Evolutionary conservation across 2,797 vertebrate species (phyloP), one percentile per base, ranked within the genome.

Genomic region (Lutjanus campechanus): DNA sequence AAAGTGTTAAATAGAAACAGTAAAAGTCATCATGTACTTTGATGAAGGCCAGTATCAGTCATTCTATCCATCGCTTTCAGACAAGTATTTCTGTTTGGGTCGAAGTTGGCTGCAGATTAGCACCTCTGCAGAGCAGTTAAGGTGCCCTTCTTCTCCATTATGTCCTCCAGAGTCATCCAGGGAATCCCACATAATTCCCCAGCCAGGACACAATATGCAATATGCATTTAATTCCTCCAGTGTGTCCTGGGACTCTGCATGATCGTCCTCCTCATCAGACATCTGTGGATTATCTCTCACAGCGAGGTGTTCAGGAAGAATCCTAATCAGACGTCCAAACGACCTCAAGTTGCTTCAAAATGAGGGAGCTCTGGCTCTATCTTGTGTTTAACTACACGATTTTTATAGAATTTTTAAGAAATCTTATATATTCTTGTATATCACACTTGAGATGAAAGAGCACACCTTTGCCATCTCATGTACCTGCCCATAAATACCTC

Each of bases 261-360:
- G 17, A 51, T 46, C 59, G 63, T 59, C 36, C 50, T 56, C 13
- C 72, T 72, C 17, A 13, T 74, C 73, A 70, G 63, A 67, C 82
- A 76, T 41, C 77, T 75, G 64, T 63, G 44, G 73, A 84, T 82
- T 65, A 58, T 76, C 53, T 79, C 70, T 20, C 68, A 54, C 63
- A 73, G 15, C 25, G 11, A 72, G 46, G 7, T 43, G 22, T 50
- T 41, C 59, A n/a, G 51, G 10, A 63, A 7, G 59, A 75, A 64
- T 85, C 29, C 56, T 58, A 83, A 86, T 85, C 75, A 77, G 64
- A 49, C 65, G 61, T 77, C 54, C 36, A 43, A 59, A 65, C 15
- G 46, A 56, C 61, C 66, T 80, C 69, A 71, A 58, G 50, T 49
- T 16, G 20, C 15, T 80, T 58, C 47, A 63, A 13, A 25, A 66